phyloP scores from a whole-genome alignment of 1,140 invertebrate genomes.

The Drosophila funebris region DNA sequence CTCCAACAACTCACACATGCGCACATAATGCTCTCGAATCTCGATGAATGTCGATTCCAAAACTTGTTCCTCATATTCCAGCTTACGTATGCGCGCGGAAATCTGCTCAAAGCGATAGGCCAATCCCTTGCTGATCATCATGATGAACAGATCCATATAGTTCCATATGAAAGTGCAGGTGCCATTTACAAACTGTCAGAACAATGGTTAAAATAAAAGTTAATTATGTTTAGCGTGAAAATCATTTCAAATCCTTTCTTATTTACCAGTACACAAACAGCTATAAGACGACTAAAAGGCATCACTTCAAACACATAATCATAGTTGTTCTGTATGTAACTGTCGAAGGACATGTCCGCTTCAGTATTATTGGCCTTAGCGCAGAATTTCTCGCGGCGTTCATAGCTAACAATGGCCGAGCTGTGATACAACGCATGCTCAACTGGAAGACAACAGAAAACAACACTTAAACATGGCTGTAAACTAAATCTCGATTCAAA shows the following conservation, averaged over 20 bases:
- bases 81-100: slow-evolving; percentile 82
- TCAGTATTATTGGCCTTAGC: slow-evolving; percentile 28
- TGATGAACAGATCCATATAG: slow-evolving; percentile 88
- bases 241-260: not conserved
- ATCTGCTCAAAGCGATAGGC: slow-evolving; percentile 86
- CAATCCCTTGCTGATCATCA: slow-evolving; percentile 86
- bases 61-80: slow-evolving; percentile 83
- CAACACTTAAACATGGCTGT: too few species aligned
- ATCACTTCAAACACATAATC: slow-evolving; percentile 66
- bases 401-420: slow-evolving; percentile 52
- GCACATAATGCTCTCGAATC: slow-evolving; percentile 86
- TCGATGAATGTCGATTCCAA: slow-evolving; percentile 86
- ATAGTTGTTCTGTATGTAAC: slow-evolving; percentile 60
- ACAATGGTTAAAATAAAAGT: too few species aligned
- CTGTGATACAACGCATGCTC: slow-evolving; percentile 62
- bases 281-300: slow-evolving; percentile 46
- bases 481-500: not conserved
- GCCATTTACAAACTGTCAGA: too few species aligned
- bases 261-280: slow-evolving; percentile 55
- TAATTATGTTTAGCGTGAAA: too few species aligned
- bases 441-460: slow-evolving; percentile 19
- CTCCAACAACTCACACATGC: slow-evolving; percentile 85
- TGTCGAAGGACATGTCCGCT: slow-evolving; percentile 37
- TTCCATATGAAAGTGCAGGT: slow-evolving; percentile 88
- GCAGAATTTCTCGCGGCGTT: slow-evolving; percentile 36